Conservation (phyloP, 2,113 vertebrate species). For the Asarcornis scutulata region DNA sequence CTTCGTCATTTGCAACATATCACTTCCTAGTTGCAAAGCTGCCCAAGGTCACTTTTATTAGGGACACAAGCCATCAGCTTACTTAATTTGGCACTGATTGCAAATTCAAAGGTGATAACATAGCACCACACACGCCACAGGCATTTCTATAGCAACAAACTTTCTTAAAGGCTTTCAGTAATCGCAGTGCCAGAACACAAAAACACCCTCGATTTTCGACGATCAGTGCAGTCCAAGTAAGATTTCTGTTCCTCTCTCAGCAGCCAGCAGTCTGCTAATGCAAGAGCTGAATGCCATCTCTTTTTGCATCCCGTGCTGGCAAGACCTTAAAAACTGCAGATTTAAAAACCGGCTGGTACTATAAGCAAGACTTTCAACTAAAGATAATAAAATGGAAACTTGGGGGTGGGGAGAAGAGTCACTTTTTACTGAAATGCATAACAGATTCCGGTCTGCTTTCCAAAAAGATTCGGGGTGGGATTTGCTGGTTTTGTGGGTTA, state of each 20-base stretch:
- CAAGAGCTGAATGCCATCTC: background rate
- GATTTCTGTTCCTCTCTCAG: background rate
- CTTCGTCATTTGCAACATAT: slow-evolving; percentile 49
- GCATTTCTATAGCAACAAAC: background rate
- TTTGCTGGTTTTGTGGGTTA: background rate
- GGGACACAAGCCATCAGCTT: slow-evolving; percentile 30
- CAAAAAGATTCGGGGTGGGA: background rate
- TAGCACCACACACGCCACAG: background rate
- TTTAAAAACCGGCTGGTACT: background rate
- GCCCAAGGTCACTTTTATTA: slow-evolving; percentile 61
- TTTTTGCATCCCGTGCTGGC: background rate
- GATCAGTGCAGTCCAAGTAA: background rate
- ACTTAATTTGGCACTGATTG: slow-evolving; percentile 53
- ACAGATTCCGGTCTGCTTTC: background rate
- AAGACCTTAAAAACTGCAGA: background rate
- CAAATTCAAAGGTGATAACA: slow-evolving; percentile 52
- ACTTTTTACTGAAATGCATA: background rate
- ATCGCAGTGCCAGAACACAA: background rate
- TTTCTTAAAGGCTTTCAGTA: background rate
- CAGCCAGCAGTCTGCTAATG: background rate
- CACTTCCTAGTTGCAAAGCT: background rate
- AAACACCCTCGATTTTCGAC: background rate
- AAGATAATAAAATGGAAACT: background rate
- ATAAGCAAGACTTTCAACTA: background rate
- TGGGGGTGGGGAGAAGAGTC: too few relatives aligned